phyloP scores from a whole-genome alignment of 2,888 invertebrate species.

The Monopis laevigella region DNA sequence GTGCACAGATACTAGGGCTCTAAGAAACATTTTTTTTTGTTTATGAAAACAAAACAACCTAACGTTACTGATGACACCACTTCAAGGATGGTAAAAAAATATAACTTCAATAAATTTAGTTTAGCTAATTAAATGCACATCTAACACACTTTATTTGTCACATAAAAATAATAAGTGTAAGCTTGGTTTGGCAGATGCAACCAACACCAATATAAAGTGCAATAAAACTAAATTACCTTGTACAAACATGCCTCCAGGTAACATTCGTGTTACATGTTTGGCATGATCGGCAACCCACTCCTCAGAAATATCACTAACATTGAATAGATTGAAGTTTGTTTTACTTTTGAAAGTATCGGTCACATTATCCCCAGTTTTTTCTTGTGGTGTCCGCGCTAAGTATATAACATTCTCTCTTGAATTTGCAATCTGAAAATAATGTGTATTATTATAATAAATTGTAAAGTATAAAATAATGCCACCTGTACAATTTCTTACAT shows the following conservation, averaged over 20 bases:
- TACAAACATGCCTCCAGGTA: constrained; percentile 89
- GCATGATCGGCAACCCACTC: constrained; percentile 83
- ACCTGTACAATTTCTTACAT: constrained; percentile 23
- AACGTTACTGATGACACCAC: too few relatives aligned
- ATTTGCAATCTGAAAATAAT: constrained; percentile 59
- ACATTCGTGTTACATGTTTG: constrained; percentile 86
- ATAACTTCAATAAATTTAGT: too few relatives aligned
- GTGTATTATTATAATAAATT: constrained; percentile 10
- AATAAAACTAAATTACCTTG: constrained; percentile 60
- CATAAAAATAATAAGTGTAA: too few relatives aligned
- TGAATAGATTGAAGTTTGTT: constrained; percentile 45
- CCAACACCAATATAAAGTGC: background rate
- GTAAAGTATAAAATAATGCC: constrained; percentile 17
- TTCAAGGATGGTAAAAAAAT: too few relatives aligned
- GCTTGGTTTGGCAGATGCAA: too few relatives aligned
- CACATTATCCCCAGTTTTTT: constrained; percentile 38
- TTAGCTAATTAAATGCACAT: too few relatives aligned
- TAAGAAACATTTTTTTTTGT: too few relatives aligned
- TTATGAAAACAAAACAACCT: too few relatives aligned
- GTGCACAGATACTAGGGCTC: too few relatives aligned
- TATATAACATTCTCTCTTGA: constrained; percentile 82
- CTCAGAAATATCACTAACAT: constrained; percentile 69
- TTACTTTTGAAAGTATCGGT: constrained; percentile 38
- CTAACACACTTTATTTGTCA: too few relatives aligned
- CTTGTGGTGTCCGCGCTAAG: constrained; percentile 79